A percentile compares a stretch with the other conserved stretches of the same genome.
phyloP scores from a whole-genome alignment of 37 sponge, comb jelly and placozoan species.

The Hexactinellida sp. region DNA sequence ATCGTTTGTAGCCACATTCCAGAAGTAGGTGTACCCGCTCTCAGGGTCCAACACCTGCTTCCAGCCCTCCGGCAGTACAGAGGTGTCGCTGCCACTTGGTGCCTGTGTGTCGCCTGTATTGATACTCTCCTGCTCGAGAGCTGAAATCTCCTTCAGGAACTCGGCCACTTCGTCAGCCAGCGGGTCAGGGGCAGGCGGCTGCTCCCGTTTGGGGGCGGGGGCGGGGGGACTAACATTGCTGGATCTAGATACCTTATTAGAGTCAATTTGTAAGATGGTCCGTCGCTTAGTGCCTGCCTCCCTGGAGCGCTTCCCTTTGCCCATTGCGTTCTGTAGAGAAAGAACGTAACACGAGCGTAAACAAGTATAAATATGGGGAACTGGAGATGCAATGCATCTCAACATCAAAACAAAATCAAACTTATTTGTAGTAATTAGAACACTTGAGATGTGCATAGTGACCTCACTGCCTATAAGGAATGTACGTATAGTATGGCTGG shows the following conservation, averaged over 20 bases:
- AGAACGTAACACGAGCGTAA: background rate
- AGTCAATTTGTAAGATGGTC: slow-evolving; percentile 13
- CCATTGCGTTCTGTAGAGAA: background rate
- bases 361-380: background rate
- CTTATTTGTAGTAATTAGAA: too few species aligned
- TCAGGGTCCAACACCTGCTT: background rate
- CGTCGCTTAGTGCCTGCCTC: background rate
- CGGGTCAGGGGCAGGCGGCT: background rate
- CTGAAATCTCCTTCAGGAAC: slow-evolving; percentile 12
- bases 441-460: too few species aligned
- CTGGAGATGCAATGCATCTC: too few species aligned
- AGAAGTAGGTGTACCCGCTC: background rate
- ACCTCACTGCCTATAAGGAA: too few species aligned
- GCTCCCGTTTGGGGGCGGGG: background rate
- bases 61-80: background rate
- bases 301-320: slow-evolving; percentile 14
- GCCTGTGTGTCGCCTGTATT: background rate
- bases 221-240: background rate
- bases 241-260: background rate
- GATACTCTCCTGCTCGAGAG: background rate
- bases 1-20: background rate
- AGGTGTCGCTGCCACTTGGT: too few species aligned
- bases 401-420: too few species aligned
- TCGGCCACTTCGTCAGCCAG: background rate
- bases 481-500: too few species aligned